Conservation (phyloP, 2,888 invertebrate species). For the Adela reaumurella region DNA sequence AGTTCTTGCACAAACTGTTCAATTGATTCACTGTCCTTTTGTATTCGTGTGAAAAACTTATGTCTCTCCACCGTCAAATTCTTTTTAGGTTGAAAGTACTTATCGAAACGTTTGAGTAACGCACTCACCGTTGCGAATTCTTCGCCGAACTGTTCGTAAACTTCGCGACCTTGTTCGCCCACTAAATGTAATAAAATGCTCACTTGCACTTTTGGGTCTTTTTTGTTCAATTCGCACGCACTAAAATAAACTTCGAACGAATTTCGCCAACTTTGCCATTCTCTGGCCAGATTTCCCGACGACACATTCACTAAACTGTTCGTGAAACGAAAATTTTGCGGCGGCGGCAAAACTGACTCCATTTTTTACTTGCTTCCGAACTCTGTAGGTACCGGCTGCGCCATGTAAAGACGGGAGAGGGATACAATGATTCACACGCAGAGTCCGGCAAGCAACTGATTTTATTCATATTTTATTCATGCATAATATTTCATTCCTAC, state of each 20-base stretch:
- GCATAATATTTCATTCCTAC: no score
- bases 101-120: slow-evolving; percentile 10
- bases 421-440: not conserved
- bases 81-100: slow-evolving; percentile 10
- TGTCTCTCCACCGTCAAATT: slow-evolving; percentile 13
- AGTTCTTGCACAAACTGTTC: slow-evolving; percentile 10
- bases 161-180: slow-evolving; percentile 11
- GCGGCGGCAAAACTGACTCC: not conserved
- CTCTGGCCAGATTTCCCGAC: not conserved
- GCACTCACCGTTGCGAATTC: slow-evolving; percentile 4
- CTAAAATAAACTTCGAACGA: slow-evolving; percentile 8
- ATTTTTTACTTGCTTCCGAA: slow-evolving; percentile 21
- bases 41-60: slow-evolving; percentile 12
- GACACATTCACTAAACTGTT: not conserved
- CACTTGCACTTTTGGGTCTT: slow-evolving; percentile 8
- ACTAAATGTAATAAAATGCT: slow-evolving; percentile 12
- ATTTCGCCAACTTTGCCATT: not conserved
- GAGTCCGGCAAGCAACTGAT: no score
- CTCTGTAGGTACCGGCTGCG: not conserved
- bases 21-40: slow-evolving; percentile 9
- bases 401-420: not conserved
- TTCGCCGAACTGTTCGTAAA: slow-evolving; percentile 9
- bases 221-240: slow-evolving; percentile 11
- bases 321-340: not conserved
- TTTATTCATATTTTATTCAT: no score